Conservation (phyloP, 2,888 invertebrate species). For the Copidosoma aretas region DNA sequence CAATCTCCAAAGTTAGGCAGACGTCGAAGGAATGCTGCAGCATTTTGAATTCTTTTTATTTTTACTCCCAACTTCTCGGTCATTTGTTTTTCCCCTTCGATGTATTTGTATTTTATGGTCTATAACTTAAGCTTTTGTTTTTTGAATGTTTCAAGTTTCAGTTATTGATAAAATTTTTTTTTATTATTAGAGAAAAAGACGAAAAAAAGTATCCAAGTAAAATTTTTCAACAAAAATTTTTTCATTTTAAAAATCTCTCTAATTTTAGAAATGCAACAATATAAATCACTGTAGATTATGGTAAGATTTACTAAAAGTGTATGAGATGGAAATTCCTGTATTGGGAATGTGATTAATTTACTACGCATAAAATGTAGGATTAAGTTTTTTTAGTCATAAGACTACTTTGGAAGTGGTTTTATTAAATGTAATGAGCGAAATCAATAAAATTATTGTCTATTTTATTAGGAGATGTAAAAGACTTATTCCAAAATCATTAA, state of each 20-base stretch:
- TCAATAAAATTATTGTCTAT: slow-evolving; percentile 33
- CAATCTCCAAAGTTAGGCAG: slow-evolving; percentile 13
- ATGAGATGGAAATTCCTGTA: background rate
- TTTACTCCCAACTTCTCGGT: background rate
- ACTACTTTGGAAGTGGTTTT: background rate
- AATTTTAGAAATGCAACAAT: too few species aligned
- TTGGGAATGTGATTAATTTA: background rate
- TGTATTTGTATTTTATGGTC: background rate
- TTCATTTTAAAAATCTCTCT: too few species aligned
- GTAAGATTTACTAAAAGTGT: too few species aligned
- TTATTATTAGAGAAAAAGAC: background rate
- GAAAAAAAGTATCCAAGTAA: too few species aligned
- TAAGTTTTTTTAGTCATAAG: too few species aligned
- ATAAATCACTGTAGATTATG: too few species aligned
- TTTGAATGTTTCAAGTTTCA: background rate
- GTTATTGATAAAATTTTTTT: background rate
- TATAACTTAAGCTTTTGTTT: background rate
- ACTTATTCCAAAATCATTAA: slow-evolving; percentile 24
- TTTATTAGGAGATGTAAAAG: slow-evolving; percentile 35
- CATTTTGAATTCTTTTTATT: background rate
- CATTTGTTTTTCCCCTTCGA: background rate
- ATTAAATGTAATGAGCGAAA: background rate
- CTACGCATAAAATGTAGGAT: background rate
- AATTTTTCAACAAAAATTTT: too few species aligned
- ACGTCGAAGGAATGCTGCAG: background rate